These are phyloP conservation scores for Campoplex nolae DNA, from an alignment of 2,888 invertebrate genomes.

Conservation along the genomic window DNA sequence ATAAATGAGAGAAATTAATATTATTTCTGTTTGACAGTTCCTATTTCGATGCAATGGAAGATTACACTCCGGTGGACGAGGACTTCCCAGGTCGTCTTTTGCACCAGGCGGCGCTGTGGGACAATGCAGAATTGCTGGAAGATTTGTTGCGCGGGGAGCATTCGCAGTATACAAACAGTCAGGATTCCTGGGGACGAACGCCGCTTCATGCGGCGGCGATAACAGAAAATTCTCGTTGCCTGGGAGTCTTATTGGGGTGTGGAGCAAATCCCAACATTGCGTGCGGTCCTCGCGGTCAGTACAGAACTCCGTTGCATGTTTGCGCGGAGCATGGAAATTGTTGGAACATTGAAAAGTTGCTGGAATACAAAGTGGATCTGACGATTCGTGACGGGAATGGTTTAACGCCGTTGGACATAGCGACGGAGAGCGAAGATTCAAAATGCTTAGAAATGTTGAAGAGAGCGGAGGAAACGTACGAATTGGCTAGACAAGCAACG, in stretches of 20 bases:
- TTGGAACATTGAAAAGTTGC: slow-evolving; percentile 88
- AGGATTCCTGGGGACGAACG: slow-evolving; percentile 91
- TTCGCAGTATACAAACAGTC: slow-evolving; percentile 88
- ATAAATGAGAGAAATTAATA: not conserved
- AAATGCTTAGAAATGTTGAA: slow-evolving; percentile 88
- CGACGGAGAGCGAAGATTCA: slow-evolving; percentile 89
- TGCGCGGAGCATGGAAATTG: slow-evolving; percentile 92
- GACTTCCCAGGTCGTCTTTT: slow-evolving; percentile 91
- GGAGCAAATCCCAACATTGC: slow-evolving; percentile 90
- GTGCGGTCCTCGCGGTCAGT: slow-evolving; percentile 89
- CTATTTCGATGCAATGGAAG: slow-evolving; percentile 85
- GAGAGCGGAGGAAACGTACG: slow-evolving; percentile 89
- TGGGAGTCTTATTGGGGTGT: slow-evolving; percentile 89
- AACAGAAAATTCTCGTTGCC: slow-evolving; percentile 91
- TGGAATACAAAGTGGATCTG: slow-evolving; percentile 89
- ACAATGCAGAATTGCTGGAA: slow-evolving; percentile 93
- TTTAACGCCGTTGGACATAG: slow-evolving; percentile 90
- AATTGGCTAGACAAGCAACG: slow-evolving; percentile 90
- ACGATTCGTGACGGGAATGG: slow-evolving; percentile 88
- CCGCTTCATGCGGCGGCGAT: slow-evolving; percentile 94
- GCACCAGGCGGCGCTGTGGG: slow-evolving; percentile 95
- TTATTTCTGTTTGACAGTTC: not conserved
- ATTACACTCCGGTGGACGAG: slow-evolving; percentile 92
- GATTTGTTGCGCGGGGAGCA: slow-evolving; percentile 91
- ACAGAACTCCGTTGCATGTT: slow-evolving; percentile 92